phyloP scores from a whole-genome alignment of 2,797 vertebrate species.

The Astyanax mexicanus region DNA sequence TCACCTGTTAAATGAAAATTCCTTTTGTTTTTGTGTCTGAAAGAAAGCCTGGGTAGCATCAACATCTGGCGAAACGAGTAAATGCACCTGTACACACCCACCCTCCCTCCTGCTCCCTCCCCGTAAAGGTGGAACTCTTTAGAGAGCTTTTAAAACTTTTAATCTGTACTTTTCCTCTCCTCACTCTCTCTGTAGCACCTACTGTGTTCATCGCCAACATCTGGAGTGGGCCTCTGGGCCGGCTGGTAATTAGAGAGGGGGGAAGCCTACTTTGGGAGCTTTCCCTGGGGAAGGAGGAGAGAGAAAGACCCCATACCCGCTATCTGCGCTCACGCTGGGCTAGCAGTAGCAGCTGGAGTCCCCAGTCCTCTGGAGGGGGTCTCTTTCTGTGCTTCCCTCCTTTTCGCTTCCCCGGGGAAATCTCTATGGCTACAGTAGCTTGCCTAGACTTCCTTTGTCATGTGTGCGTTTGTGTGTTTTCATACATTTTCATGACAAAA shows the following conservation, averaged over 20 bases:
- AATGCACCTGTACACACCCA: conserved; percentile 1
- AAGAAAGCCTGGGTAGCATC: neutral
- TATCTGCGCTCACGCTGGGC: conserved; percentile 43
- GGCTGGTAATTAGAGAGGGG: conserved; percentile 76
- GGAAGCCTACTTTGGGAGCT: conserved; percentile 64
- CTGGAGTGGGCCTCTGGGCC: conserved; percentile 74
- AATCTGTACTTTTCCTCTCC: conserved; percentile 63
- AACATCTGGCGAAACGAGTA: neutral
- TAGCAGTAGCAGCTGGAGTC: conserved; percentile 40
- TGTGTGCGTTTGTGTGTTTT: neutral
- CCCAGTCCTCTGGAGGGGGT: conserved; percentile 52
- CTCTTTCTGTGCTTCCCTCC: conserved; percentile 36
- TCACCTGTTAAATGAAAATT: too few species aligned
- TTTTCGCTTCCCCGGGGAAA: conserved; percentile 44
- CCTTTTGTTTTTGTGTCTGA: conserved; percentile 28
- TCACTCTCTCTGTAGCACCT: conserved; percentile 60
- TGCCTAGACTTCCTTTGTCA: conserved; percentile 26
- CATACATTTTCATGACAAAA: neutral
- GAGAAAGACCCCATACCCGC: conserved; percentile 54
- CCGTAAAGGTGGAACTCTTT: conserved; percentile 55
- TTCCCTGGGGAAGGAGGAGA: conserved; percentile 65
- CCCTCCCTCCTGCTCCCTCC: neutral
- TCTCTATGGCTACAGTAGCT: conserved; percentile 45
- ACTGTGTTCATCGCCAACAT: conserved; percentile 66
- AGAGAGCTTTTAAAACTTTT: conserved; percentile 68